Base-by-base conservation (phyloP, 2,797 vertebrate species). In the Spinus olivaceus region DNA sequence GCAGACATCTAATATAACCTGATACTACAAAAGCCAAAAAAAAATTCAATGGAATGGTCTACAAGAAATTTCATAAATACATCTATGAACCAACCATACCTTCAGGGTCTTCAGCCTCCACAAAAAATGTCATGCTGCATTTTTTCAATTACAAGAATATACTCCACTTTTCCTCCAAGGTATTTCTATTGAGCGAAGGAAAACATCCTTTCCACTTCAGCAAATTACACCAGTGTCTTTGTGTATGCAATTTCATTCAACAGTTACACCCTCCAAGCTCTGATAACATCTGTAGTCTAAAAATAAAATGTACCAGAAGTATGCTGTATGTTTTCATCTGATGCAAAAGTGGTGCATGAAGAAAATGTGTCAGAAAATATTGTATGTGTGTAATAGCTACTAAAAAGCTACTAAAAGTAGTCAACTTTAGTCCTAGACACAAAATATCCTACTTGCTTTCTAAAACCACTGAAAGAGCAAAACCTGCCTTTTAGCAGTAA, bases 91-190 rank as follows among this genome's bases (percentile, higher is more conserved):
- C 32, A 90, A 61, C 17, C 13, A 63, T 67, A 88, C 22, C 88
- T 86, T 69, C 35, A 90, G 84, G 77, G 60, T 78, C 44, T 47
- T 71, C 80, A 89, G n/a, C 32, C 46, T 93, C 76, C 81, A 77
- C 37, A 66, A 50, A 92, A 92, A 93, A 90, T 60, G 59, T 81
- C 82, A 90, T 61, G 64, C 71, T 42, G 19, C 72, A 91, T 87
- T 90, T 90, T 92, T 84, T 72, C 61, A 79, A 35, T 86, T 94
- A 81, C 41, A 74, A 67, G 14, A 83, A 86, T 94, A 89, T 82
- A 80, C 22, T 81, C 51, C 22, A 74, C 49, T 86, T 44, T 72
- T 89, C 60, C 71, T 78, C 59, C 28, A 61, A 88, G 19, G 25
- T 92, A 93, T 42, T 97, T 95, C 25, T 80, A 66, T 5, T 27